A percentile compares a stretch with the other conserved stretches of the same genome.
Evolutionary conservation across 2,797 vertebrate species (phyloP).

Genomic region (Lacerta bilineata): DNA sequence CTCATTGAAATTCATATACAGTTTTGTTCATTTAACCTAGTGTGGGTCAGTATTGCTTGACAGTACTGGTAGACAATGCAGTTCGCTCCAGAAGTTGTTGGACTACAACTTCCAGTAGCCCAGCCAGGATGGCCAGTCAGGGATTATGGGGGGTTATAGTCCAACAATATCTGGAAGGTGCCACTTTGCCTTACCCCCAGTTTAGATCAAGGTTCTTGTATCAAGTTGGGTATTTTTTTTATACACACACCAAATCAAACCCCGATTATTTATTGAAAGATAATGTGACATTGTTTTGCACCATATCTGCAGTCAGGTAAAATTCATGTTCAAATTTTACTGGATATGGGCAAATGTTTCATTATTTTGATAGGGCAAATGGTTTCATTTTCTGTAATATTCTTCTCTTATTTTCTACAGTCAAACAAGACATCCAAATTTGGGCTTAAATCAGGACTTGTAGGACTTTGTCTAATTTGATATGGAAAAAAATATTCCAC

Average conservation of each 20-base stretch:
- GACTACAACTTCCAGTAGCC: too few species aligned
- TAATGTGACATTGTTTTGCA: constrained; percentile 45
- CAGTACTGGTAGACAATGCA: not conserved
- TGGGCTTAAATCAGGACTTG: not conserved
- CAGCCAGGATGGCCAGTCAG: too few species aligned
- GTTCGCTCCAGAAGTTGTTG: not conserved
- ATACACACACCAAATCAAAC: not conserved
- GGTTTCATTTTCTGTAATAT: not conserved
- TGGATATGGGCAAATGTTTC: not conserved
- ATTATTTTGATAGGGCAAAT: constrained; percentile 7
- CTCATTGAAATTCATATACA: not conserved
- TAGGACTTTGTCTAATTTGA: constrained; percentile 17
- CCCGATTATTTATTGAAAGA: not conserved
- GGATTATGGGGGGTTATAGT: not conserved
- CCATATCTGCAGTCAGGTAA: constrained; percentile 19
- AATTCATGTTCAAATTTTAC: not conserved
- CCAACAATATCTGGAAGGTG: not conserved
- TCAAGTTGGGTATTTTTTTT: not conserved
- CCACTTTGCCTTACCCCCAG: not conserved
- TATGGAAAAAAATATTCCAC: constrained; percentile 48
- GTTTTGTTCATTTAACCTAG: not conserved
- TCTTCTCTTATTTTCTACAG: constrained; percentile 28
- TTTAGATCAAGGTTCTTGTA: constrained; percentile 49
- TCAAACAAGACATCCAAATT: not conserved
- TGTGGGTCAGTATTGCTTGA: not conserved